Conservation (phyloP, 2,888 invertebrate genomes). For the Tholera decimalis region DNA sequence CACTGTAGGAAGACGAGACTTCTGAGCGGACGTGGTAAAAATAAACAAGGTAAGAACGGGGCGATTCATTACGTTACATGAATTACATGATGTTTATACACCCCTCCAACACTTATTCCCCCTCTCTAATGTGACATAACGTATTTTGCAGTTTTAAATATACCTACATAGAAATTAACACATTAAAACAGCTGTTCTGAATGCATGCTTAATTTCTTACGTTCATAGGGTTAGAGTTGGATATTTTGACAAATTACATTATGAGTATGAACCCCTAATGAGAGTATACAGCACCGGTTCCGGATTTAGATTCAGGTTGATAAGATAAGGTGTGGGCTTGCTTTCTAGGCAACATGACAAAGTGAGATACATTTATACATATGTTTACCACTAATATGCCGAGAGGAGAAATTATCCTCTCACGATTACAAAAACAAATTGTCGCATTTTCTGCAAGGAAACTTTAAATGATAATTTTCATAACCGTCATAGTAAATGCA, state of each 20-base stretch:
- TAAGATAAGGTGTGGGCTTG: slow-evolving; percentile 18
- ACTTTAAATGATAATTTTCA: not conserved
- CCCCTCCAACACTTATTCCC: no score
- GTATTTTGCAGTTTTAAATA: no score
- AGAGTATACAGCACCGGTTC: slow-evolving; percentile 5
- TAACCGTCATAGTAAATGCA: not conserved
- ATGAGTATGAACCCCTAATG: no score
- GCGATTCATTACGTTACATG: no score
- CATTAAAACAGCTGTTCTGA: no score
- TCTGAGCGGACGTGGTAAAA: slow-evolving; percentile 5
- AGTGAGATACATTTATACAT: no score
- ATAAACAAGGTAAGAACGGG: slow-evolving; percentile 1
- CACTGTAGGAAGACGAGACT: slow-evolving; percentile 46
- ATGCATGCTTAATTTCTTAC: no score
- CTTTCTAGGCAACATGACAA: slow-evolving; percentile 40
- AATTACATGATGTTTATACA: no score
- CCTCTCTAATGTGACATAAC: no score
- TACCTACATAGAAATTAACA: no score
- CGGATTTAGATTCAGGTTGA: slow-evolving; percentile 40
- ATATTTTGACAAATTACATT: no score
- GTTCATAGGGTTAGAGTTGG: no score
- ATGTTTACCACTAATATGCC: slow-evolving; percentile 22
- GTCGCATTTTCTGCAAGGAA: not conserved
- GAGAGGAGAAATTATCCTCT: slow-evolving; percentile 16
- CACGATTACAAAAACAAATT: slow-evolving; percentile 1